Evolutionary conservation across 1,140 invertebrate species (phyloP).

Genomic region (Drosophila trapezifrons): DNA sequence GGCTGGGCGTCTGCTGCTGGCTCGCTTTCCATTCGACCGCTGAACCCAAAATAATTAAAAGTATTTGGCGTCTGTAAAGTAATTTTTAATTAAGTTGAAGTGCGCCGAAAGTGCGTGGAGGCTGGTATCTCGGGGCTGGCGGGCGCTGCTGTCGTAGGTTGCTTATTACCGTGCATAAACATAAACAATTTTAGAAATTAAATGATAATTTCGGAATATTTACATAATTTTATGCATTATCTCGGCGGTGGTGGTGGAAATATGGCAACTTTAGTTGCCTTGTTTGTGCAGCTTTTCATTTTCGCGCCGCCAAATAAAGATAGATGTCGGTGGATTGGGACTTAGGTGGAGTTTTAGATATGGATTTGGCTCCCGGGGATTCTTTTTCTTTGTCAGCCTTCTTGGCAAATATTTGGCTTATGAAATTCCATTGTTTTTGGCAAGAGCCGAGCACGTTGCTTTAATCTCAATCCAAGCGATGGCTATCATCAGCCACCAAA

Average conservation of each 20-base stretch:
- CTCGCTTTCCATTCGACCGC: constrained; percentile 70
- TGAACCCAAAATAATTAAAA: constrained; percentile 83
- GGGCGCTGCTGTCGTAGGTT: constrained; percentile 56
- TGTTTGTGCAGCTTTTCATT: constrained; percentile 47
- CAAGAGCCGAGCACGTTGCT: constrained; percentile 11
- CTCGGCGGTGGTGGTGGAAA: constrained; percentile 31
- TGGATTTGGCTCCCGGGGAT: background rate
- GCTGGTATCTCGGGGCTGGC: constrained; percentile 1
- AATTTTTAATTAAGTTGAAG: constrained; percentile 83
- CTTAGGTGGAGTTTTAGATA: background rate
- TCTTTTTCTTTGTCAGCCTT: constrained; percentile 9
- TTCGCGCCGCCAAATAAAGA: constrained; percentile 56
- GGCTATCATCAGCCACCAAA: constrained; percentile 72
- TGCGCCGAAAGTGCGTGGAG: constrained; percentile 62
- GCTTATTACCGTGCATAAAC: constrained; percentile 81
- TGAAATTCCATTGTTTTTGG: constrained; percentile 61
- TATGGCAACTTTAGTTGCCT: constrained; percentile 22
- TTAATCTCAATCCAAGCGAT: constrained; percentile 75
- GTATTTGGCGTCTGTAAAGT: constrained; percentile 82
- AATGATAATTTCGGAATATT: constrained; percentile 81
- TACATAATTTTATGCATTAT: constrained; percentile 82
- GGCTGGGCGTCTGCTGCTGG: constrained; percentile 14
- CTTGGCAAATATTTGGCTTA: constrained; percentile 61
- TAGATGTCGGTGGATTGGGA: constrained; percentile 25
- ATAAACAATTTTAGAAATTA: constrained; percentile 83